phyloP scores from a whole-genome alignment of 1,140 invertebrate species.

The Lineus longissimus region DNA sequence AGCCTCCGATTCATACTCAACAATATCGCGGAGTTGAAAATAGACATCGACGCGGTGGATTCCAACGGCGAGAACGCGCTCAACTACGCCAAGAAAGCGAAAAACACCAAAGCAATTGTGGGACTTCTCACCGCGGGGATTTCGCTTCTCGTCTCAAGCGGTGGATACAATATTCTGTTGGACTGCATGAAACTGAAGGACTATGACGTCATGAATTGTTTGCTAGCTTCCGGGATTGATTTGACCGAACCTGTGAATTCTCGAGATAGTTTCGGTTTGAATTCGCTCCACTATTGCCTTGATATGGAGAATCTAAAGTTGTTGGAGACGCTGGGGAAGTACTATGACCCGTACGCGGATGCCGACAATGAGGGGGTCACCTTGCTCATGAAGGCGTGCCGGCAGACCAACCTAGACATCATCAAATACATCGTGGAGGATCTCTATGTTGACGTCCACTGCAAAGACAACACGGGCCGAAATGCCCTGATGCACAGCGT shows the following conservation, averaged over 20 bases:
- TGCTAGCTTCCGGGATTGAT: background rate
- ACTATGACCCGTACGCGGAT: background rate
- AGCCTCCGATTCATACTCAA: background rate
- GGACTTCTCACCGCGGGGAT: background rate
- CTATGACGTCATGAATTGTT: background rate
- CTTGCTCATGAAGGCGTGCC: conserved; percentile 2
- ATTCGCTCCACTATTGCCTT: background rate
- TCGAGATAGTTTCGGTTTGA: background rate
- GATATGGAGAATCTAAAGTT: background rate
- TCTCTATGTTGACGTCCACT: conserved; percentile 9
- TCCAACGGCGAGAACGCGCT: background rate
- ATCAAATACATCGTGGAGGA: conserved; percentile 2
- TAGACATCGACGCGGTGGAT: background rate
- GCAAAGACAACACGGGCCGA: background rate
- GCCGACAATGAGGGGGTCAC: background rate
- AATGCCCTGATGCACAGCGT: conserved; percentile 14
- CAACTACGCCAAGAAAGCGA: background rate
- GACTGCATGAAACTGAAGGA: background rate
- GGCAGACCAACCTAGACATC: background rate
- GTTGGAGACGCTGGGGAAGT: background rate
- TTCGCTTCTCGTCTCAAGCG: background rate
- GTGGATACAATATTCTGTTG: background rate
- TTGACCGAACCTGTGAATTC: background rate
- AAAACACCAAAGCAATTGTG: background rate
- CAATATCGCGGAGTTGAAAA: background rate